Evolutionary conservation across 2,797 vertebrate genomes (phyloP).

Genomic region (Manis pentadactyla): DNA sequence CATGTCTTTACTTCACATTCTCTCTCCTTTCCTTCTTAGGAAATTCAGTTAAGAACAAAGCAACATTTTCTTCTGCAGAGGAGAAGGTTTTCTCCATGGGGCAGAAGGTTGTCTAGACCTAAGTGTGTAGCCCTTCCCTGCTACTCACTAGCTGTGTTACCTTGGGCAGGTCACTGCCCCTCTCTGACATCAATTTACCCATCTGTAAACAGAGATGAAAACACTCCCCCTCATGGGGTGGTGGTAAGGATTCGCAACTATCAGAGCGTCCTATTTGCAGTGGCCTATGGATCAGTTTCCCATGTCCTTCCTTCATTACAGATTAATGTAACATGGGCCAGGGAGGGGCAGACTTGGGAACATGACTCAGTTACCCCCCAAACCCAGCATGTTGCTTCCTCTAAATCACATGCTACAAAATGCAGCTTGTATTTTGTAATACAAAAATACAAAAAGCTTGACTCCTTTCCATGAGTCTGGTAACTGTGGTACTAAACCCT

Average conservation of each 20-base stretch:
- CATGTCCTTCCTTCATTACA: not conserved
- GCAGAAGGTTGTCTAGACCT: not conserved
- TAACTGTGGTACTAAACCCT: not conserved
- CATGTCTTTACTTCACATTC: not conserved
- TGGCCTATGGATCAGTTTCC: not conserved
- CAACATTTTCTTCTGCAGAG: not conserved
- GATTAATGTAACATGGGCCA: not conserved
- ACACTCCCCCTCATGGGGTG: not conserved
- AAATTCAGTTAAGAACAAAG: not conserved
- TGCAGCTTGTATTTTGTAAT: not conserved
- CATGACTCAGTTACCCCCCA: not conserved
- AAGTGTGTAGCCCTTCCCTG: not conserved
- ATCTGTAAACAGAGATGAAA: not conserved
- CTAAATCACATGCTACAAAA: not conserved
- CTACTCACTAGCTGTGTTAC: not conserved
- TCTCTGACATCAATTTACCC: not conserved
- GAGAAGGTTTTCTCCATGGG: not conserved
- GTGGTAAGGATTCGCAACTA: not conserved
- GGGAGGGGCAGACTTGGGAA: not conserved
- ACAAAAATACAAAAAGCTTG: no score
- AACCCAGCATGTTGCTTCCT: not conserved
- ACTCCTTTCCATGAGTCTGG: not conserved
- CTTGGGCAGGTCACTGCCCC: not conserved
- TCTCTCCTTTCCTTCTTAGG: not conserved
- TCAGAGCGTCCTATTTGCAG: not conserved